These are phyloP conservation scores for Hucho hucho DNA, from an alignment of 2,113 vertebrate genomes.

Conservation along the genomic window DNA sequence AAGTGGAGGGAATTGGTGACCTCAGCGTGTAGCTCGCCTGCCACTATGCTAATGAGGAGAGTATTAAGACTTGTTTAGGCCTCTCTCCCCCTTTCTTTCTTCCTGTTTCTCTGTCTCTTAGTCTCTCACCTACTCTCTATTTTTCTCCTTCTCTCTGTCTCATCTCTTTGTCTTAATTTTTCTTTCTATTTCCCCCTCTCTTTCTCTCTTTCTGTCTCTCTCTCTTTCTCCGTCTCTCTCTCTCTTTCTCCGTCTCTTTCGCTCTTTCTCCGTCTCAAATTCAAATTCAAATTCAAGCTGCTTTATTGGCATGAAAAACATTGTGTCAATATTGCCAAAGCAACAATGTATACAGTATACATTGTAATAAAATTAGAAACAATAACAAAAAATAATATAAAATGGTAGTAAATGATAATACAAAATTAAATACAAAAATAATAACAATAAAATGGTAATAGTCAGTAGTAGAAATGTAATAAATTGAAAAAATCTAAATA, in stretches of 20 bases:
- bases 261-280: too few species aligned
- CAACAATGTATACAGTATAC: too few species aligned
- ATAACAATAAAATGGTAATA: too few species aligned
- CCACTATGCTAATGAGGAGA: slow-evolving; percentile 46
- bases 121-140: background rate
- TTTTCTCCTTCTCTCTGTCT: too few species aligned
- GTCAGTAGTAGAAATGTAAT: too few species aligned
- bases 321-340: too few species aligned
- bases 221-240: background rate
- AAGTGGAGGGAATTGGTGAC: slow-evolving; percentile 31
- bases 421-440: too few species aligned
- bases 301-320: too few species aligned
- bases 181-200: background rate
- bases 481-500: too few species aligned
- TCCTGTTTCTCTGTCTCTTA: background rate
- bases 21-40: slow-evolving; percentile 36
- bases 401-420: too few species aligned
- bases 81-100: background rate
- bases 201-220: background rate
- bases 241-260: slow-evolving; percentile 36
- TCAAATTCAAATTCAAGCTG: slow-evolving; percentile 1
- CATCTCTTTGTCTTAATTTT: background rate
- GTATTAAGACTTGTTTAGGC: slow-evolving; percentile 2
- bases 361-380: too few species aligned
- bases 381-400: too few species aligned